Evolutionary conservation across 2,888 invertebrate species (phyloP).

Genomic region (Digitonthophagus gazella): DNA sequence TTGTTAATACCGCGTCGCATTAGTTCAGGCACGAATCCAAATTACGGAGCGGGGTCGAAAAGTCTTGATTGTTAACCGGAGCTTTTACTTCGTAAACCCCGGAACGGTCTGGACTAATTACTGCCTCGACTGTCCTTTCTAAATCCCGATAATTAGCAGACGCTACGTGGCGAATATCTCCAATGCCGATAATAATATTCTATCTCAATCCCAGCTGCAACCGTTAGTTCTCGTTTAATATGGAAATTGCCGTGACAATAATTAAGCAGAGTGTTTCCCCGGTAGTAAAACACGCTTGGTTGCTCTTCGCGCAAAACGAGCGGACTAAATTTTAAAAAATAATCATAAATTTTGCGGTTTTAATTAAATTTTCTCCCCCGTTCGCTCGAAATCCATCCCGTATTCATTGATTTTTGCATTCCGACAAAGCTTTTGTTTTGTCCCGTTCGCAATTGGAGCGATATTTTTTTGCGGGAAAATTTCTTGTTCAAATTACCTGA

Average conservation of each 20-base stretch:
- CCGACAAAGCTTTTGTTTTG: neutral
- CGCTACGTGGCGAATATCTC: neutral
- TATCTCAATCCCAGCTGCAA: neutral
- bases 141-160: neutral
- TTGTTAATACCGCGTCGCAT: neutral
- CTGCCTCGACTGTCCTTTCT: neutral
- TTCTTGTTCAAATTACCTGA: neutral
- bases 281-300: neutral
- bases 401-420: neutral
- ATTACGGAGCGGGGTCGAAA: neutral
- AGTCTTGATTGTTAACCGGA: neutral
- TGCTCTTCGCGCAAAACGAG: neutral
- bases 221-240: neutral
- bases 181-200: neutral
- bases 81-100: neutral
- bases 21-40: neutral
- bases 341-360: neutral
- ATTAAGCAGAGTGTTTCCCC: neutral
- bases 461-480: neutral
- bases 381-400: neutral
- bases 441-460: neutral
- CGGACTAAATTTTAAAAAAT: neutral
- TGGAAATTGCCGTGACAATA: neutral
- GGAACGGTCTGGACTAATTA: neutral
- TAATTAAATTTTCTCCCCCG: neutral